These are phyloP conservation scores for Pelodytes ibericus DNA, from an alignment of 2,797 vertebrate genomes.

Conservation along the genomic window DNA sequence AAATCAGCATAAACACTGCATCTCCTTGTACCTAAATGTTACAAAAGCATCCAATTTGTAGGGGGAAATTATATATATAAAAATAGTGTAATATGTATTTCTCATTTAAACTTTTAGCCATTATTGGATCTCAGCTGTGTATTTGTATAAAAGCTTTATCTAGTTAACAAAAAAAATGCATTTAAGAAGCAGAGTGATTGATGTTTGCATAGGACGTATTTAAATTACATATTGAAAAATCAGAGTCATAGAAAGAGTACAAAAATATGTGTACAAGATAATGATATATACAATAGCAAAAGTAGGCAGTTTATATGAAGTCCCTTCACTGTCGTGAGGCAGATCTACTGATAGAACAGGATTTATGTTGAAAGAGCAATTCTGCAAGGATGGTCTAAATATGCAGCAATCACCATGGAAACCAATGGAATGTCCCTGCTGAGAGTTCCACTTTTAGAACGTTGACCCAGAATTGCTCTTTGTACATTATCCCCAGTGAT, in stretches of 20 bases:
- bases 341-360: neutral
- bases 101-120: neutral
- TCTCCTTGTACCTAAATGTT: neutral
- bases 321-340: conserved; percentile 1
- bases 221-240: conserved; percentile 14
- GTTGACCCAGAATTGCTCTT: no score
- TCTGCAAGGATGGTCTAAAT: conserved; percentile 47
- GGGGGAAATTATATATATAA: neutral
- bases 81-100: neutral
- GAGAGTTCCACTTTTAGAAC: no score
- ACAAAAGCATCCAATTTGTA: neutral
- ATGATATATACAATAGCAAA: conserved; percentile 19
- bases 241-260: conserved; percentile 30
- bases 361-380: no score
- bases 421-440: no score
- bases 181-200: conserved; percentile 8
- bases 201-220: conserved; percentile 40
- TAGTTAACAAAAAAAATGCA: neutral
- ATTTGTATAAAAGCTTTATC: neutral
- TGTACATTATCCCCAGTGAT: no score
- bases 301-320: conserved; percentile 15
- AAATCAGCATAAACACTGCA: neutral
- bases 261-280: conserved; percentile 51
- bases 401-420: no score
- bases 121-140: neutral